Conservation (phyloP, 2,113 vertebrate species). For the Paralichthys olivaceus region DNA sequence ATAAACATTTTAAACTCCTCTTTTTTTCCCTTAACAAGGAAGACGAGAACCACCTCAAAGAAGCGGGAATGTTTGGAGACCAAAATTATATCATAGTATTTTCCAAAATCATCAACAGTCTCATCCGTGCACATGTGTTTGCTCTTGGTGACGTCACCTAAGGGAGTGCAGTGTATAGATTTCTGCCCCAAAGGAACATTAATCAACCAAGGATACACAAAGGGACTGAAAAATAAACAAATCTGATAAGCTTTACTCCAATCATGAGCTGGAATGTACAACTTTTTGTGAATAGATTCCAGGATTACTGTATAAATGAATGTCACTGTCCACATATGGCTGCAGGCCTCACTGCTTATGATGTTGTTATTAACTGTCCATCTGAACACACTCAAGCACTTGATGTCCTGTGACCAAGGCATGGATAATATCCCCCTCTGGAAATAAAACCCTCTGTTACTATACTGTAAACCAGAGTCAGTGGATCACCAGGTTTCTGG, state of each 20-base stretch:
- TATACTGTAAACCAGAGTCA: neutral
- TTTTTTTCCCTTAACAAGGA: conserved; percentile 8
- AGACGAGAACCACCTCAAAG: conserved; percentile 40
- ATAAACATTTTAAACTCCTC: conserved; percentile 29
- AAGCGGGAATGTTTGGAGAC: neutral
- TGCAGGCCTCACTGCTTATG: conserved; percentile 4
- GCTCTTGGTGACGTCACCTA: conserved; percentile 32
- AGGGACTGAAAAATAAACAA: conserved; percentile 34
- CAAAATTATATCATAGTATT: conserved; percentile 6
- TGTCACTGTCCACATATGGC: conserved; percentile 13
- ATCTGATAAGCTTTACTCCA: conserved; percentile 1
- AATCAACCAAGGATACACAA: conserved; percentile 48
- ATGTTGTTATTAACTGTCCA: conserved; percentile 2
- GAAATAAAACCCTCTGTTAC: neutral
- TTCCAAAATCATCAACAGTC: conserved; percentile 22
- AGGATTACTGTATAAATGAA: neutral
- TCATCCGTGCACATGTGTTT: conserved; percentile 19
- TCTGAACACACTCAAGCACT: neutral
- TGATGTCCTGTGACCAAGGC: neutral
- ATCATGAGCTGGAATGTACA: conserved; percentile 6
- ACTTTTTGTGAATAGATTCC: conserved; percentile 1
- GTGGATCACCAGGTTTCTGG: neutral
- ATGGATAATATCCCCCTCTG: neutral
- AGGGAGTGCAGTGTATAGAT: conserved; percentile 5
- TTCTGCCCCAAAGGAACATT: neutral